These are phyloP conservation scores for Motacilla alba DNA, from an alignment of 2,113 vertebrate genomes.

Conservation along the genomic window DNA sequence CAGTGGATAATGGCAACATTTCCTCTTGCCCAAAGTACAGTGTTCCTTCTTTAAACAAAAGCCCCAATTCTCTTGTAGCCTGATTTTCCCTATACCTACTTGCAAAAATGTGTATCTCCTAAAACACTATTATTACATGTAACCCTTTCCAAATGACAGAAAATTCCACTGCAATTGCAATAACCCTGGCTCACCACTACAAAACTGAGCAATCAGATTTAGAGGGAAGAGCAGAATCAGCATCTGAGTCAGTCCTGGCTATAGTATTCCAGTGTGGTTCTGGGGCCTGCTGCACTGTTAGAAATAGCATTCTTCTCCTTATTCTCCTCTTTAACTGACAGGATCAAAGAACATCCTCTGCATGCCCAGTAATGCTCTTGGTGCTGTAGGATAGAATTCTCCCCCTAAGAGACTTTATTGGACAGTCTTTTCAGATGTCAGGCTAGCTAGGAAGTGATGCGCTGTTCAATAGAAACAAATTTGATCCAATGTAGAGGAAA, in stretches of 20 bases:
- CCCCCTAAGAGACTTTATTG: not conserved
- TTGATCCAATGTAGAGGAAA: constrained; percentile 3
- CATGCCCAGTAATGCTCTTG: not conserved
- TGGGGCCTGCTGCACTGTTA: not conserved
- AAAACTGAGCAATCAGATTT: not conserved
- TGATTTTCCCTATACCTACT: not conserved
- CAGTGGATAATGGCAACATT: not conserved
- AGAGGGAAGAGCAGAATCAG: not conserved
- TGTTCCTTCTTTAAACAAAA: not conserved
- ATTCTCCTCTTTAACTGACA: not conserved
- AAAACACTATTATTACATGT: not conserved
- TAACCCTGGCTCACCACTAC: not conserved
- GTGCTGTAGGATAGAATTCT: not conserved
- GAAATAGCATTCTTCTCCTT: not conserved
- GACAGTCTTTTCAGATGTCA: not conserved
- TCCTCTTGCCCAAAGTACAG: not conserved
- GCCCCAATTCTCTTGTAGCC: not conserved
- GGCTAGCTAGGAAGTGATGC: not conserved
- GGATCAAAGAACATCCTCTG: not conserved
- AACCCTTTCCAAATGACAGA: not conserved
- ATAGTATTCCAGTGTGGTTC: not conserved
- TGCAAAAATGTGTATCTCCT: not conserved
- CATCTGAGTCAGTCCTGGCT: not conserved
- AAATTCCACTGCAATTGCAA: not conserved
- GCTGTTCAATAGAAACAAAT: not conserved